Conservation (phyloP, 1,140 invertebrate genomes). For the Tyrophagus putrescentiae region DNA sequence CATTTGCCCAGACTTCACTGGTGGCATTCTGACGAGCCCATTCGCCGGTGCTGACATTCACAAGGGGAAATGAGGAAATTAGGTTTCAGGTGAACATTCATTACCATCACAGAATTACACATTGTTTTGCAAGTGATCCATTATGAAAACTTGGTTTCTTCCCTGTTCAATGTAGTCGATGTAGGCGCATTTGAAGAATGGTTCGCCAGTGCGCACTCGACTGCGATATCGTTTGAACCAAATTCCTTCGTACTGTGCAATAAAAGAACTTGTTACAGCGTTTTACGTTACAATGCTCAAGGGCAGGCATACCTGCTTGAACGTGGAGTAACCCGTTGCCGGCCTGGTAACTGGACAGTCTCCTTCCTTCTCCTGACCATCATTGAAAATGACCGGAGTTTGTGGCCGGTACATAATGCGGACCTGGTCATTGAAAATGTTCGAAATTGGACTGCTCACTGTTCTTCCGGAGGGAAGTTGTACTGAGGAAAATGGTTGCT, state of each 20-base stretch:
- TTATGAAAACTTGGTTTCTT: neutral
- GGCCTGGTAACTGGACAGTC: constrained; percentile 6
- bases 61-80: neutral
- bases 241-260: constrained; percentile 10
- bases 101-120: neutral
- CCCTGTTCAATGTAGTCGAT: constrained; percentile 18
- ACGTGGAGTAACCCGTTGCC: neutral
- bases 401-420: constrained; percentile 7
- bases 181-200: constrained; percentile 15
- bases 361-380: constrained; percentile 17
- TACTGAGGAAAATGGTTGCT: too few species aligned
- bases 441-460: too few species aligned
- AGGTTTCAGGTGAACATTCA: neutral
- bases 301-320: constrained; percentile 12
- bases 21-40: constrained; percentile 14
- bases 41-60: neutral
- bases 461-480: too few species aligned
- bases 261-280: neutral
- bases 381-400: constrained; percentile 6
- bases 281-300: neutral
- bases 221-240: constrained; percentile 15
- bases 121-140: constrained; percentile 17
- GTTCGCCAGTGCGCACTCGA: constrained; percentile 5
- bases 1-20: constrained; percentile 10
- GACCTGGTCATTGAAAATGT: constrained; percentile 4